Evolutionary conservation across 2,888 invertebrate species (phyloP), one percentile per base, ranked within the genome.

Genomic region (Ichneumoninae sp.): DNA sequence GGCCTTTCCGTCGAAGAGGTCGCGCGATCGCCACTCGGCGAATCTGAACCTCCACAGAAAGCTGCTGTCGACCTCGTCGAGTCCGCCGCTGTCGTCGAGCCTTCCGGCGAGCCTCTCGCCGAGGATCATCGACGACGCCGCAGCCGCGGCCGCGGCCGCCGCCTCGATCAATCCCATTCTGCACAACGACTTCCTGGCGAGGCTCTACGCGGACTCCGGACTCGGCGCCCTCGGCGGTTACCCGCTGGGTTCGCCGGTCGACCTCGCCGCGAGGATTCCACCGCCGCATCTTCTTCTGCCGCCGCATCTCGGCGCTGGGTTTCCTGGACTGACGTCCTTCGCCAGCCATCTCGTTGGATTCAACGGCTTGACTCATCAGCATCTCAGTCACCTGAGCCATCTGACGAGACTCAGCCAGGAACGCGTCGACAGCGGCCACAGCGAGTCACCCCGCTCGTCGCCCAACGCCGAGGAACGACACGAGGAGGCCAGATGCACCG

Each of bases 1-100:
- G 0, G 97, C 98, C 0, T 99, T 99, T 93, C 97, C 98, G 5
- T 98, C 98, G 0, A 98, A 98, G 92, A 95, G 98, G 81, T 98
- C 97, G 91, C 96, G 98, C 89, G 99, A 99, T 91, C 95, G 98
- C 1, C 99, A 99, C 94, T 98, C 98, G 92, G 96, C 98, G 22
- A 99, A 99, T 92, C 95, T 97, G 79, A 98, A 97, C 92, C 95
- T 99, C 54, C 99, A 99, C 92, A 96, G 98, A 88, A 98, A 98
- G 93, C 95, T 99, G 78, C 94, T 98, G 74, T 97, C 97, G 2
- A 97, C 97, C 1, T 95, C 96, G 70, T 95, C 95, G 16, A 94
- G 94, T 82, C 95, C 95, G 60, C 94, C 95, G 77, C 90, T 94
- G 36, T 91, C 92, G 13, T 87, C 94, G 26, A 94, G 94, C 87